A percentile compares a stretch with the other conserved stretches of the same genome.
These are phyloP conservation scores for Cairina moschata DNA, from an alignment of 2,113 vertebrate genomes.

Conservation along the genomic window DNA sequence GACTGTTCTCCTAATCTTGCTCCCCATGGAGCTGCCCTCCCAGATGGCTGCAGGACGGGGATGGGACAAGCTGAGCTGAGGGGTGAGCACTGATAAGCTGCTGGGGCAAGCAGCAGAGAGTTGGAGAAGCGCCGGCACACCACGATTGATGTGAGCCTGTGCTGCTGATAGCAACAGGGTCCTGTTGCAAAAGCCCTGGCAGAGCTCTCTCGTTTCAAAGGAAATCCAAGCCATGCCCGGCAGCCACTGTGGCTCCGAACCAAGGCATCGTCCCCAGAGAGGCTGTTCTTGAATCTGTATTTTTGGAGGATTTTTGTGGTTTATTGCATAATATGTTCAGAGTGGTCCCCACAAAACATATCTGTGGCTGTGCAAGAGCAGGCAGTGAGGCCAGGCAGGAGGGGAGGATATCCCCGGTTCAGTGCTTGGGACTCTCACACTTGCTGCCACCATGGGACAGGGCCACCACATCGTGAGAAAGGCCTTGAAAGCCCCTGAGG, in stretches of 20 bases:
- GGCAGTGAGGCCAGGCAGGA: rapidly evolving
- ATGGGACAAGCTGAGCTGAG: not conserved
- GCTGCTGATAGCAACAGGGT: rapidly evolving
- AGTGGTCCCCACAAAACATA: rapidly evolving
- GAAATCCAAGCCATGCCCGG: not conserved
- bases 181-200: not conserved
- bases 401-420: not conserved
- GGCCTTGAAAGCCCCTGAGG: not conserved
- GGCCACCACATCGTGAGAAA: rapidly evolving
- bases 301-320: not conserved
- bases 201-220: not conserved
- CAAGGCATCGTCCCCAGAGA: not conserved
- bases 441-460: rapidly evolving
- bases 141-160: not conserved
- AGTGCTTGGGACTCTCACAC: not conserved
- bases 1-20: not conserved
- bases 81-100: not conserved
- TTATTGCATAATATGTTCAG: not conserved
- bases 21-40: not conserved
- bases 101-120: not conserved
- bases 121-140: rapidly evolving
- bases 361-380: not conserved
- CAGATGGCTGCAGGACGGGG: rapidly evolving
- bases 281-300: not conserved
- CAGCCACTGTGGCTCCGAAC: rapidly evolving